Evolutionary conservation across 2,113 vertebrate genomes (phyloP).

Genomic region (Coregonus clupeaformis): DNA sequence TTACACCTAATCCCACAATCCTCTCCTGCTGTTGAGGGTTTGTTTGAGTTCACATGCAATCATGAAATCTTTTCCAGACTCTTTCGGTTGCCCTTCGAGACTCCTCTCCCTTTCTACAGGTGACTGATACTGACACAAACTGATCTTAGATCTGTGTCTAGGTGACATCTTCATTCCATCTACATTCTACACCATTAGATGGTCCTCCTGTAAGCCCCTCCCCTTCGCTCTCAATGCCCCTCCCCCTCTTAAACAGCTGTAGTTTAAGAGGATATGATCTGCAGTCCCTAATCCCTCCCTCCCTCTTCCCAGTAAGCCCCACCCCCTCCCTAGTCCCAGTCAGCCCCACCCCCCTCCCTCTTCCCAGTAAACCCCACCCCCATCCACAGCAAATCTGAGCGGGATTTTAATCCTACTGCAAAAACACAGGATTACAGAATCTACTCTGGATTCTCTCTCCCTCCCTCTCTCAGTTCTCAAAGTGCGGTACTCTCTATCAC

Average conservation of each 20-base stretch:
- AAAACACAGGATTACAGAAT: slow-evolving; percentile 61
- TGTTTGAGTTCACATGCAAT: slow-evolving; percentile 44
- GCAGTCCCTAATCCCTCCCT: slow-evolving; percentile 47
- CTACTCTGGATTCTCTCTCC: slow-evolving; percentile 14
- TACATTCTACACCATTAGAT: too few relatives aligned
- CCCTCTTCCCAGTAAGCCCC: neutral
- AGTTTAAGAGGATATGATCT: slow-evolving; percentile 45
- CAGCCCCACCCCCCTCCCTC: slow-evolving; percentile 16
- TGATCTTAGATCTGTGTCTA: too few relatives aligned
- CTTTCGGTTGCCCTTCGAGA: neutral
- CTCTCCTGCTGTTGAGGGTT: slow-evolving; percentile 50
- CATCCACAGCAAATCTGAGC: slow-evolving; percentile 33
- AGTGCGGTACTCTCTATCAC: neutral
- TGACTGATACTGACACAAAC: neutral
- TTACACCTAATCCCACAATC: slow-evolving; percentile 66
- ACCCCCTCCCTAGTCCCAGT: too few relatives aligned
- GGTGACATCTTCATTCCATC: neutral
- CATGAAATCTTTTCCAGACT: neutral
- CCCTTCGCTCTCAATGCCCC: slow-evolving; percentile 27
- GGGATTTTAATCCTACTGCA: slow-evolving; percentile 68
- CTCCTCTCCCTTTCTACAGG: neutral
- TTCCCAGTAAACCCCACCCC: slow-evolving; percentile 50
- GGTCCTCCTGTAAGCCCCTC: too few relatives aligned
- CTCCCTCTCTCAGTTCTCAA: neutral
- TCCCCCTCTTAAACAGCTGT: slow-evolving; percentile 40